Evolutionary conservation across 2,888 invertebrate genomes (phyloP).

Genomic region (Cosmia pyralina): DNA sequence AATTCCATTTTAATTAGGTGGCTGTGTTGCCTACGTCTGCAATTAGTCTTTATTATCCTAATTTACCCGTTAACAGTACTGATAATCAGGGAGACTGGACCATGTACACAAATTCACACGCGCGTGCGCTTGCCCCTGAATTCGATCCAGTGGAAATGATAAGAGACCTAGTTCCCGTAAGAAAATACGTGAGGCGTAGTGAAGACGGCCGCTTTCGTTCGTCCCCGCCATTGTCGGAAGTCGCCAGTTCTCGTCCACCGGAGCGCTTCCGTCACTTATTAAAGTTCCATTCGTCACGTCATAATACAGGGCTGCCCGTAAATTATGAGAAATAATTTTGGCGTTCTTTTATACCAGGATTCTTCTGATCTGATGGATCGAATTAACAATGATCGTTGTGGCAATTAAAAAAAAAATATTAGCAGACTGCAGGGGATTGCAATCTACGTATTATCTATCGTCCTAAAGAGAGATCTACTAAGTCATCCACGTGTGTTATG

Average conservation of each 20-base stretch:
- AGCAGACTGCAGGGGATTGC: background rate
- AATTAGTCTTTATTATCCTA: background rate
- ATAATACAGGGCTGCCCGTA: constrained; percentile 57
- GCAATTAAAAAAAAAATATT: background rate
- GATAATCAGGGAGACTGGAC: background rate
- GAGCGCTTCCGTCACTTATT: constrained; percentile 67
- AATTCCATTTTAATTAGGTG: too few species aligned
- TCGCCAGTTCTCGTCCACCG: constrained; percentile 63
- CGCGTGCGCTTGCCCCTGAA: background rate
- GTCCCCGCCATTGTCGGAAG: constrained; percentile 65
- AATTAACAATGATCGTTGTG: background rate
- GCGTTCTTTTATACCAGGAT: background rate
- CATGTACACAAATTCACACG: background rate
- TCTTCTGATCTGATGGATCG: background rate
- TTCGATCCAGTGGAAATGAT: constrained; percentile 38
- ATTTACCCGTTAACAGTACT: background rate
- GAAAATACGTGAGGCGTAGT: constrained; percentile 49
- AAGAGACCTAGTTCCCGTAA: constrained; percentile 44
- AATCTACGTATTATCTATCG: background rate
- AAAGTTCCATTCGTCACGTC: constrained; percentile 65
- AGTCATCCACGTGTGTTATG: too few species aligned
- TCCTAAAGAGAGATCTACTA: too few species aligned
- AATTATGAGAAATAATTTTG: background rate
- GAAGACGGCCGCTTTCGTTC: constrained; percentile 56
- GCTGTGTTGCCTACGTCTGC: too few species aligned